Evolutionary conservation across 2,888 invertebrate genomes (phyloP), one percentile per base, ranked within the genome.

Genomic region (Mamestra brassicae): DNA sequence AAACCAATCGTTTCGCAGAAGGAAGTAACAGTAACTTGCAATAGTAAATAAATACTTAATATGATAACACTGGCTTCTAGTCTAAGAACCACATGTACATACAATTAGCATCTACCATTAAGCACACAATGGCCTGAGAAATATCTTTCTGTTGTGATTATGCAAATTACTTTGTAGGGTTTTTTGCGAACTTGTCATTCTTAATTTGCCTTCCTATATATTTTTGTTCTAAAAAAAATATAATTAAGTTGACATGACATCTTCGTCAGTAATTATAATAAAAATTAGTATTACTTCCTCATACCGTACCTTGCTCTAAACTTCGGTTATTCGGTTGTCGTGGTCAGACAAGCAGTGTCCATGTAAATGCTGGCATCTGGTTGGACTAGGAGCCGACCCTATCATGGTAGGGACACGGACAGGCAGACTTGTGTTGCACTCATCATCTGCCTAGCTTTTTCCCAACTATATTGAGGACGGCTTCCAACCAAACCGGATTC

Each of bases 111-210:
- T 5, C 11, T 61, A 50, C 10, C 52, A 36, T 52, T 55, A 54
- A 47, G 8, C 55, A 72, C 65, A 87, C 73, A 85, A 81, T 77
- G 36, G 62, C 82, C 71, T 85, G 75, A 47, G 80, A 85, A 80
- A 73, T 42, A 45, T 58, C 26, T 4, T 72, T 34, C 26, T 54
- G 47, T 61, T 62, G 38, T 66, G 52, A 76, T 73, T 74, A 76
- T 66, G 54, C 42, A 62, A 78, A 83, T 80, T 15, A 64, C 61
- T 52, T 67, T 52, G 70, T 74, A 58, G 13, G 55, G 11, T 10
- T 81, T 81, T 74, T 74, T 67, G 62, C 13, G 2, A 26, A 4
- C 4, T 26, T 52, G n/a, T 47, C 34, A 17, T 34, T 15, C n/a
- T 38, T 47, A 42, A 73, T 80, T 47, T 66, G 15, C 26, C 66